These are phyloP conservation scores for Eurosta solidaginis DNA, from an alignment of 1,140 invertebrate genomes.

Conservation along the genomic window DNA sequence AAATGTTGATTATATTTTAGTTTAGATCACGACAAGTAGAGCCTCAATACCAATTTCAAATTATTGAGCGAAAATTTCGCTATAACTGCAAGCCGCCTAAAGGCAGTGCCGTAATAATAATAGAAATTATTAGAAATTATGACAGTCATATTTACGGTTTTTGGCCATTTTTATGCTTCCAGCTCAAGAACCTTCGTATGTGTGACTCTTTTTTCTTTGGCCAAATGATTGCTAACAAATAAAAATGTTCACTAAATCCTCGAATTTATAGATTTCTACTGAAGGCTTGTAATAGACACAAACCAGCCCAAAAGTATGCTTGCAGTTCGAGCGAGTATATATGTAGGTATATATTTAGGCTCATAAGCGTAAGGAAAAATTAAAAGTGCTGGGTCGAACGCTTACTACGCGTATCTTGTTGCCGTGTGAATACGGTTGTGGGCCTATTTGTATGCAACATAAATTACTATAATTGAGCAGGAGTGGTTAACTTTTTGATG, in stretches of 20 bases:
- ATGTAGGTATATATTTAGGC: no score
- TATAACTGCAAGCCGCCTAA: not conserved
- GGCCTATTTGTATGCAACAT: not conserved
- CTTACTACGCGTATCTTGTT: no score
- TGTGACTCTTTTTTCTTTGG: not conserved
- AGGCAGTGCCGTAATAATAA: constrained; percentile 5
- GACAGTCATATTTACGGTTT: constrained; percentile 23
- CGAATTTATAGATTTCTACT: constrained; percentile 19
- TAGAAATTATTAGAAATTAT: constrained; percentile 26
- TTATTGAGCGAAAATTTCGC: not conserved
- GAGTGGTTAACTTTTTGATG: not conserved
- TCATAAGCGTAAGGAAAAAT: no score
- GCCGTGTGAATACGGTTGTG: not conserved
- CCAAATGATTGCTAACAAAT: constrained; percentile 28
- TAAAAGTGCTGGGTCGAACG: no score
- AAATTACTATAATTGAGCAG: constrained; percentile 4
- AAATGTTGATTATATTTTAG: no score
- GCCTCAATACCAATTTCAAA: not conserved
- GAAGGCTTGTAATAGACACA: constrained; percentile 4
- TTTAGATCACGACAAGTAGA: no score
- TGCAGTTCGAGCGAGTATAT: no score
- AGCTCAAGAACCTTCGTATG: not conserved
- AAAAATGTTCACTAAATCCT: constrained; percentile 21
- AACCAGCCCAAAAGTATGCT: not conserved
- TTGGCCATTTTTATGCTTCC: constrained; percentile 2